A percentile compares a stretch with the other conserved stretches of the same genome.
Evolutionary conservation across 2,113 vertebrate species (phyloP).

Genomic region (Aldabrachelys gigantea): DNA sequence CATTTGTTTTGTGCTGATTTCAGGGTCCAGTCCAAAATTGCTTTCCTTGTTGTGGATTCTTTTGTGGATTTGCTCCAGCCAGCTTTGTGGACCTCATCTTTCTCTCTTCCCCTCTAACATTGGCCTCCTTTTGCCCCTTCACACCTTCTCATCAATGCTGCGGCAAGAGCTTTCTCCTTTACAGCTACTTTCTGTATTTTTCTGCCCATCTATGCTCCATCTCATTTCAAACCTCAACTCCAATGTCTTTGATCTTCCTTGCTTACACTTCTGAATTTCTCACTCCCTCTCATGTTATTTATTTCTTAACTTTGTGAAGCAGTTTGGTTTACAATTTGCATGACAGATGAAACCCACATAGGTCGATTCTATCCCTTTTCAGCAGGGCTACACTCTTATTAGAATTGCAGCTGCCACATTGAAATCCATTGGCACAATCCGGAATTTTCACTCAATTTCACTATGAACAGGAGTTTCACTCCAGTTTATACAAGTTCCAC

Average conservation of each 20-base stretch:
- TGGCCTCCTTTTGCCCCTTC: not conserved
- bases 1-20: not conserved
- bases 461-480: slow-evolving; percentile 19
- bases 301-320: slow-evolving; percentile 17
- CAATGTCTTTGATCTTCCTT: not conserved
- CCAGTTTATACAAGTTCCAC: slow-evolving; percentile 27
- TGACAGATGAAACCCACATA: not conserved
- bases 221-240: not conserved
- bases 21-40: not conserved
- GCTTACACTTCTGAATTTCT: not conserved
- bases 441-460: slow-evolving; percentile 10
- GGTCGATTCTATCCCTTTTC: not conserved
- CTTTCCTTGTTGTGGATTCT: not conserved
- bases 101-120: not conserved
- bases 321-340: not conserved
- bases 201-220: not conserved
- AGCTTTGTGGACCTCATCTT: not conserved
- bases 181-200: slow-evolving; percentile 1
- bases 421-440: not conserved
- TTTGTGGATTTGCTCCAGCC: not conserved
- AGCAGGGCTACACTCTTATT: not conserved
- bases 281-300: not conserved
- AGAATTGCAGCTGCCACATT: not conserved
- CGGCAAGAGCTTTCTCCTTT: not conserved
- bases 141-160: not conserved